A percentile compares a stretch with the other conserved stretches of the same genome.
These are phyloP conservation scores for Druon quercuslanigerum DNA, from an alignment of 1,140 invertebrate species.

Conservation along the genomic window DNA sequence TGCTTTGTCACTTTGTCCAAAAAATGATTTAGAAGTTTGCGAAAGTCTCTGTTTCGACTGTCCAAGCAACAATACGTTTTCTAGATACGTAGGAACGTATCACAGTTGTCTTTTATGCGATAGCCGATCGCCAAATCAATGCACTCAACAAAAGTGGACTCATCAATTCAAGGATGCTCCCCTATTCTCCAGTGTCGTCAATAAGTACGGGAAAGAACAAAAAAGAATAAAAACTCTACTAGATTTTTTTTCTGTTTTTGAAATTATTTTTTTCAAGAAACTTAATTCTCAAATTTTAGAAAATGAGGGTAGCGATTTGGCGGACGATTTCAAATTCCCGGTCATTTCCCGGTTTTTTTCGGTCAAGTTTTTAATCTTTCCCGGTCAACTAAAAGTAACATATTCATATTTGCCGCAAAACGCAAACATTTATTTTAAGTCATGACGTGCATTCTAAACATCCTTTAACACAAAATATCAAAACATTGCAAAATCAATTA, in stretches of 20 bases:
- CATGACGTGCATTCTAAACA: too few species aligned
- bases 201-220: conserved; percentile 46
- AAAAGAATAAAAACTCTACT: too few species aligned
- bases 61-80: conserved; percentile 58
- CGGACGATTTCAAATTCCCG: too few species aligned
- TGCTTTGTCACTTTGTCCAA: conserved; percentile 64
- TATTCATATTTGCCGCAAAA: too few species aligned
- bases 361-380: too few species aligned
- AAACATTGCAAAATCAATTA: too few species aligned
- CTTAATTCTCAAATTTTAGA: conserved; percentile 10
- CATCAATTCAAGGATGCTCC: conserved; percentile 70
- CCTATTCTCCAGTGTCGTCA: conserved; percentile 50
- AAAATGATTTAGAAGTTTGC: conserved; percentile 61
- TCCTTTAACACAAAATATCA: too few species aligned
- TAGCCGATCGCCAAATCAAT: conserved; percentile 56
- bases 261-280: background rate
- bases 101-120: conserved; percentile 67
- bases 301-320: background rate
- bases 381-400: too few species aligned
- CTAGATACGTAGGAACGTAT: conserved; percentile 64
- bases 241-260: background rate
- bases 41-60: conserved; percentile 61
- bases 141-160: conserved; percentile 71
- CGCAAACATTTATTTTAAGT: too few species aligned
- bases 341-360: too few species aligned